Base-by-base conservation (phyloP, 1,140 invertebrate genomes). In the Ceratina japonica region DNA sequence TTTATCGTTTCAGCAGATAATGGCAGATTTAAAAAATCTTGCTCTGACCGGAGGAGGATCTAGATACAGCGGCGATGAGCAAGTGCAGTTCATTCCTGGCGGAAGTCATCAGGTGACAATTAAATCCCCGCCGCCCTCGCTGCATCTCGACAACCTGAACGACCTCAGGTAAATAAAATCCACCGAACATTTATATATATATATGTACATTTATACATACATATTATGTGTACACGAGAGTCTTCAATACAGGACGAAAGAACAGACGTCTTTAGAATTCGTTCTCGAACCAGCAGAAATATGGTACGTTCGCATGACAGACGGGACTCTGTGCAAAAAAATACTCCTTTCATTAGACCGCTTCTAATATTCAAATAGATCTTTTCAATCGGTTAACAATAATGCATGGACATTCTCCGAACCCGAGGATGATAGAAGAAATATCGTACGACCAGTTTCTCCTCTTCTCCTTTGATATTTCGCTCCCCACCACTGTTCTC, bases 101-200 rank as follows among this genome's bases (percentile, higher is more conserved):
- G 90, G 88, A 64, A 91, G 88, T 86, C 88, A 92, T 61, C 91
- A 92, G 85, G 91, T 92, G 87, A 92, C 91, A 62, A 92, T 92
- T 69, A 91, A 89, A 82, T 90, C 91, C 49, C 89, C 91, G n/a
- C 88, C 90, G 44, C 84, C 88, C 12, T 81, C 89, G 0, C 61
- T 92, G 13, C 89, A 89, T 68, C 81, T 91, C 64, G 91, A 92
- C n/a, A 92, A 89, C 84, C 87, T 91, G 78, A 92, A 91, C 71
- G 92, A 90, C 20, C 70, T 88, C 7, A 86, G 88, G 91, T 92
- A 89, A 89, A 62, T 5, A 27, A 15, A 20, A 56, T 54, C 3
- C 5, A 7, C 20, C 3, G 22, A 27, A 65, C 8, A 24, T 56
- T n/a, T 44, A 44, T 44, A 44, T 44, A 44, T 44, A 8, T 44